Conservation (phyloP, 2,888 invertebrate genomes). For the Caenorhabditis afra region DNA sequence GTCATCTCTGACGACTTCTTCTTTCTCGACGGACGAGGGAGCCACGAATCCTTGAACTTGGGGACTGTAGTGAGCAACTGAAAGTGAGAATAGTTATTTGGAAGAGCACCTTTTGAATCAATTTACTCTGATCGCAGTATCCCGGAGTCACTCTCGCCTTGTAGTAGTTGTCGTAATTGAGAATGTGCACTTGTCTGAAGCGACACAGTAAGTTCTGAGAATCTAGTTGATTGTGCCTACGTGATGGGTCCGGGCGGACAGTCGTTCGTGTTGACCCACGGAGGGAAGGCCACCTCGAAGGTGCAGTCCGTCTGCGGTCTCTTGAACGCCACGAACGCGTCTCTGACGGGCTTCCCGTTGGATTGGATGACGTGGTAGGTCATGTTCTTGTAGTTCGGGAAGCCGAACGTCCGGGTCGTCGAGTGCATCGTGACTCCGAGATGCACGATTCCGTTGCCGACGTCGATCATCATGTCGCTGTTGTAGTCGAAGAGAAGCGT, state of each 20-base stretch:
- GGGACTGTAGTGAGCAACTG: conserved; percentile 40
- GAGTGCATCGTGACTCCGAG: conserved; percentile 36
- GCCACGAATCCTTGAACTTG: conserved; percentile 24
- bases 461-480: conserved; percentile 48
- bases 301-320: conserved; percentile 48
- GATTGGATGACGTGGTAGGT: conserved; percentile 25
- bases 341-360: conserved; percentile 14
- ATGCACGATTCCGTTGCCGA: conserved; percentile 46
- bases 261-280: conserved; percentile 31
- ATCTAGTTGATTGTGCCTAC: background rate
- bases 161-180: conserved; percentile 21
- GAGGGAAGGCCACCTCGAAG: conserved; percentile 28
- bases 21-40: background rate
- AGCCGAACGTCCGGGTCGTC: conserved; percentile 47
- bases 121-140: conserved; percentile 43
- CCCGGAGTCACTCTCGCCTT: conserved; percentile 36
- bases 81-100: too few species aligned
- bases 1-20: background rate
- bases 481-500: conserved; percentile 45
- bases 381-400: conserved; percentile 15
- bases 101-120: too few species aligned
- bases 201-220: background rate
- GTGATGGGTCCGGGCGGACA: conserved; percentile 50
- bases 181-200: conserved; percentile 28
- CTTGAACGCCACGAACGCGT: conserved; percentile 11